Base-by-base conservation (phyloP, 2,888 invertebrate species). In the Agrotis ipsilon region DNA sequence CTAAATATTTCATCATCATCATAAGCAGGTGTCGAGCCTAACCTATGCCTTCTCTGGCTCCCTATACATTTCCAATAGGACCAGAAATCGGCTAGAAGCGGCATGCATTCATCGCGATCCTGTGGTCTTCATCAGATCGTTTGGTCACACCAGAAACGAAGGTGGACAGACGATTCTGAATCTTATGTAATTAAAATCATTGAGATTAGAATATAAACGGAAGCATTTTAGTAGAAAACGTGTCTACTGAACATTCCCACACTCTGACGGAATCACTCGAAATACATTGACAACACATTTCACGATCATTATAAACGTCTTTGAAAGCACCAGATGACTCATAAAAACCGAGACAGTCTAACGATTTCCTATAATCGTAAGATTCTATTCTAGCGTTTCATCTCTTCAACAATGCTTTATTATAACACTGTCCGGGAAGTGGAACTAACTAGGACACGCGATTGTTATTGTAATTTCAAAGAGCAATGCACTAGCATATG, bases 311-410 rank as follows among this genome's bases (percentile, higher is more conserved):
- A 39, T 39, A 43, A 13, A 46, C 51, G 46, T 51, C n/a, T 67
- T 59, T 48, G 16, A 48, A 67, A 67, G 24, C 57, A 59, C 52
- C 71, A 62, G n/a, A 43, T 73, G 57, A 58, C 43, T 73, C 48
- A 49, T 54, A 24, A 54, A 32, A 55, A 14, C 27, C n/a, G 11
- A 51, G 19, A 24, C 45, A 39, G 45, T 45, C 13, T 3, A 24
- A 14, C 48, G 19, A 49, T 57, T 57, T 57, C 13, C 67, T 39
- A 18, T 39, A 32, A 32, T 46, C n/a, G 21, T 57, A 45, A 45
- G 27, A 49, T n/a, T 57, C 7, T 49, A 49, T 32, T 57, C 13
- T 57, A 24, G 32, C 13, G 24, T 48, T 49, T 24, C 6, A 32
- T 32, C 21, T 54, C 16, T 59, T 27, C 7, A 54, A 76, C 45